These are phyloP conservation scores for Rhaphigaster nebulosa DNA, from an alignment of 2,888 invertebrate species.

Conservation along the genomic window DNA sequence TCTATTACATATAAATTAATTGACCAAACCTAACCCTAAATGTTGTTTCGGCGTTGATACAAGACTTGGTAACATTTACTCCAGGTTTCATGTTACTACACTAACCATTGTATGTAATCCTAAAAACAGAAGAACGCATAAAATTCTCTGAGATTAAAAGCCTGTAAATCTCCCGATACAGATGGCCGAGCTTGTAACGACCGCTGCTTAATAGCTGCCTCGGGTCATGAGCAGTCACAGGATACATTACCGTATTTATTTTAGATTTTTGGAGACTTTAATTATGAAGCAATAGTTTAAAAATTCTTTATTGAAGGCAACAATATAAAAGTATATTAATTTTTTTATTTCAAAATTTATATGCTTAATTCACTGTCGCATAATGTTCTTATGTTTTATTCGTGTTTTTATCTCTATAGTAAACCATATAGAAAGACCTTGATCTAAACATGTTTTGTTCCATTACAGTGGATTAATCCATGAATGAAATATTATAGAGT, in stretches of 20 bases:
- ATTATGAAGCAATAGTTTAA: background rate
- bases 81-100: background rate
- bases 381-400: no score
- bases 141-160: background rate
- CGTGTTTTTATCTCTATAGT: no score
- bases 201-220: background rate
- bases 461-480: no score
- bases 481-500: no score
- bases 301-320: background rate
- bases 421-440: no score
- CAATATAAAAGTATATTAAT: no score
- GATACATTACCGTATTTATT: background rate
- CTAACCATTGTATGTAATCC: background rate
- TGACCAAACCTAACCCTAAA: background rate
- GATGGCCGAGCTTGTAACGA: background rate
- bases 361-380: no score
- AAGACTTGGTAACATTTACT: background rate
- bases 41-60: background rate
- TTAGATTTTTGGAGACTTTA: background rate
- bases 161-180: background rate
- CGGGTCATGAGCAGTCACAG: background rate
- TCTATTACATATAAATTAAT: background rate
- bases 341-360: no score
- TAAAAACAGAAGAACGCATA: slow-evolving; percentile 33
- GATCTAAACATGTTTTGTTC: no score